These are phyloP conservation scores for Melikaiella ostensackeni DNA, from an alignment of 2,888 invertebrate genomes.

Conservation along the genomic window DNA sequence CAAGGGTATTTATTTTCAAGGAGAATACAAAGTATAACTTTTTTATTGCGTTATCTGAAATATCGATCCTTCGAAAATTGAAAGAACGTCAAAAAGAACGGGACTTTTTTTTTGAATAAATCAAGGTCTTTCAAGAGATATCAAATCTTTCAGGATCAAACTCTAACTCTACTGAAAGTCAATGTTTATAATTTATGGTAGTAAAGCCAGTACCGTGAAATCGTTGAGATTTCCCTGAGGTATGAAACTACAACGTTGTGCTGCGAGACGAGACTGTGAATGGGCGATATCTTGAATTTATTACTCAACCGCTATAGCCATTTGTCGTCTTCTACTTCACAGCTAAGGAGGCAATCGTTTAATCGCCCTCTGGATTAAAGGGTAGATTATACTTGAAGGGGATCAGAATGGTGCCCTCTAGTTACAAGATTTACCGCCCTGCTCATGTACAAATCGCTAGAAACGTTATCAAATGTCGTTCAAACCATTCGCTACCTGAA, in stretches of 20 bases:
- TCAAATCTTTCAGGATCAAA: not conserved
- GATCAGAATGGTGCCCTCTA: slow-evolving; percentile 4
- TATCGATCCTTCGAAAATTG: not conserved
- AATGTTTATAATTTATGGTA: slow-evolving; percentile 11
- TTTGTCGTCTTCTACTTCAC: slow-evolving; percentile 36
- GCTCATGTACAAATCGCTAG: not conserved
- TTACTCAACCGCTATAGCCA: slow-evolving; percentile 9
- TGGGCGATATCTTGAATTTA: slow-evolving; percentile 39
- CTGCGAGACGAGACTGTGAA: slow-evolving; percentile 28
- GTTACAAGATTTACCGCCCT: not conserved
- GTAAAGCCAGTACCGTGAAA: not conserved
- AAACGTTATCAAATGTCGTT: not conserved
- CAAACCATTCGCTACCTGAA: not conserved
- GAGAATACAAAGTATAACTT: too few relatives aligned
- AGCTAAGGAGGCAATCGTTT: slow-evolving; percentile 33
- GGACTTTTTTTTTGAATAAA: too few relatives aligned
- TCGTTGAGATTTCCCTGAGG: slow-evolving; percentile 39
- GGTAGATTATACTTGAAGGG: slow-evolving; percentile 18
- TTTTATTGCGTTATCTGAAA: not conserved
- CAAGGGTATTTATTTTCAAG: too few relatives aligned
- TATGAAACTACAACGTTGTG: not conserved
- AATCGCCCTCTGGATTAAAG: slow-evolving; percentile 18
- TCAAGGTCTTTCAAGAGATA: not conserved
- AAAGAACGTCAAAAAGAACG: not conserved
- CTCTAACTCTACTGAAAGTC: slow-evolving; percentile 3